A percentile compares a stretch with the other conserved stretches of the same genome.
Conservation (phyloP, 2,797 vertebrate genomes). For the Paratrypauchen microcephalus region DNA sequence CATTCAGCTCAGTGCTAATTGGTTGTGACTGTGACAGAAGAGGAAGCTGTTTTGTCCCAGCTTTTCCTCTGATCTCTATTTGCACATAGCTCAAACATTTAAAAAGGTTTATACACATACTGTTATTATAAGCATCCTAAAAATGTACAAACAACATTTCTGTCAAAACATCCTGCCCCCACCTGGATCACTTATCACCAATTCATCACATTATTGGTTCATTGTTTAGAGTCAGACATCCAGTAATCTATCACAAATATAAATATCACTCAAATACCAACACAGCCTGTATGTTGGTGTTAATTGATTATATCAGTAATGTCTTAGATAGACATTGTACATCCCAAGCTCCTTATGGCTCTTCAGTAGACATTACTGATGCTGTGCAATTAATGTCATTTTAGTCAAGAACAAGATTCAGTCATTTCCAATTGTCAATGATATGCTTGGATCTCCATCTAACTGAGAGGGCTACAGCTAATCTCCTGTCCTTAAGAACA, state of each 20-base stretch:
- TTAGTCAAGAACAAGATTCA: neutral
- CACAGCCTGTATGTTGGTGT: no score
- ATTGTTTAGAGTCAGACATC: neutral
- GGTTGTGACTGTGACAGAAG: constrained; percentile 62
- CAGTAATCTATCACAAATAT: neutral
- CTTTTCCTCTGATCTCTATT: constrained; percentile 50
- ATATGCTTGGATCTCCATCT: neutral
- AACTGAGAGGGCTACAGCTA: neutral
- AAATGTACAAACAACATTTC: neutral
- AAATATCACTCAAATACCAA: neutral
- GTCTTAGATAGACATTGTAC: neutral
- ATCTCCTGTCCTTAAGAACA: neutral
- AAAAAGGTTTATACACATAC: constrained; percentile 9
- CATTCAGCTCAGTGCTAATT: constrained; percentile 67
- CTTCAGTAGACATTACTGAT: neutral
- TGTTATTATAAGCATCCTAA: constrained; percentile 4
- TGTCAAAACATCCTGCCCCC: neutral
- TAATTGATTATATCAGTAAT: neutral
- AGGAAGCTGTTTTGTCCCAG: constrained; percentile 62
- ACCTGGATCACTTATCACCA: neutral
- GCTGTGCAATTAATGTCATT: neutral
- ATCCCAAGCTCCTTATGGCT: neutral
- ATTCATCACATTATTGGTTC: neutral
- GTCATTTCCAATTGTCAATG: neutral
- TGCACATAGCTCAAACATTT: constrained; percentile 4